A percentile compares a stretch with the other conserved stretches of the same genome.
phyloP scores from a whole-genome alignment of 2,113 vertebrate species.

The Suricata suricatta region DNA sequence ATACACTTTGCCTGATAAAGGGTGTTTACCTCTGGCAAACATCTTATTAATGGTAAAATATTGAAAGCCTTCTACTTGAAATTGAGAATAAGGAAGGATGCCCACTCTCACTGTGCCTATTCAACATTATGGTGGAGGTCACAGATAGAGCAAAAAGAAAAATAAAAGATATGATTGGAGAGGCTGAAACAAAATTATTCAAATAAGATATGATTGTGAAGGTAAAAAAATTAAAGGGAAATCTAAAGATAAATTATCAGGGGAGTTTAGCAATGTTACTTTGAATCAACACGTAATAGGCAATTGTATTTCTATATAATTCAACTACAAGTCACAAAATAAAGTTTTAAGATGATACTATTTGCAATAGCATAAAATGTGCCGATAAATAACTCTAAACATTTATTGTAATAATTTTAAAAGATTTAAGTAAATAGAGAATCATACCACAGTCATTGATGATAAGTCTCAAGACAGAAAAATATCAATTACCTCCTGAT shows the following conservation, averaged over 20 bases:
- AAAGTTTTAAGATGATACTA: neutral
- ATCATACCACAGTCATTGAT: neutral
- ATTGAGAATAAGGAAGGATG: neutral
- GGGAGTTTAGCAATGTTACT: neutral
- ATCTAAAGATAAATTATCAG: constrained; percentile 11
- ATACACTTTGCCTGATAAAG: constrained; percentile 2
- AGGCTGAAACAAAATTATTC: neutral
- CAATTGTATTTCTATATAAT: constrained; percentile 38
- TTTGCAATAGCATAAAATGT: neutral
- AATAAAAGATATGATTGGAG: neutral
- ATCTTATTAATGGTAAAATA: constrained; percentile 21
- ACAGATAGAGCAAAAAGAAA: neutral
- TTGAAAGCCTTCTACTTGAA: constrained; percentile 9
- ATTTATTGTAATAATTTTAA: neutral
- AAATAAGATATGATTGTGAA: neutral
- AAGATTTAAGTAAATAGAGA: constrained; percentile 35
- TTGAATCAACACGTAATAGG: neutral
- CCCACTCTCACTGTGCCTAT: neutral
- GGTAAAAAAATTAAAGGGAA: constrained; percentile 6
- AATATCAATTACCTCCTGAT: neutral
- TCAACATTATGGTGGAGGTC: neutral
- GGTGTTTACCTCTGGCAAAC: neutral
- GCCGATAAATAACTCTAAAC: neutral
- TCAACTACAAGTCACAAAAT: neutral
- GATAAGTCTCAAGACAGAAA: neutral